A percentile compares a stretch with the other conserved stretches of the same genome.
Conservation (phyloP, 2,888 invertebrate species). For the Apantesis nais region DNA sequence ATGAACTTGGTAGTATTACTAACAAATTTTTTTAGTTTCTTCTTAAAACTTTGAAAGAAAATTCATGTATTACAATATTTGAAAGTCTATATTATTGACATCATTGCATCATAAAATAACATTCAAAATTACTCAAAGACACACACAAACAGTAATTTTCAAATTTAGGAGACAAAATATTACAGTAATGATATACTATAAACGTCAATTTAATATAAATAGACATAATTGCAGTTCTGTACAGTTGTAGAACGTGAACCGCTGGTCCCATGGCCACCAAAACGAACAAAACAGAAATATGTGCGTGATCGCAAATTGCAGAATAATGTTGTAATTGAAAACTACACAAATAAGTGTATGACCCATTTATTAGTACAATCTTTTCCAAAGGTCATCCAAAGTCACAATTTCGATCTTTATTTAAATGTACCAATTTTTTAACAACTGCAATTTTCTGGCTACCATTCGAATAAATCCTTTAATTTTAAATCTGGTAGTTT, state of each 20-base stretch:
- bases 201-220: slow-evolving; percentile 33
- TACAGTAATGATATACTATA: slow-evolving; percentile 7
- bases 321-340: slow-evolving; percentile 57
- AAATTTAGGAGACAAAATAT: slow-evolving; percentile 9
- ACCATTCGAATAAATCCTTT: background rate
- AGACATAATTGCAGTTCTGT: slow-evolving; percentile 30
- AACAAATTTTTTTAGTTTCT: background rate
- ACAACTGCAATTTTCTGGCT: slow-evolving; percentile 3
- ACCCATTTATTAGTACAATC: slow-evolving; percentile 38
- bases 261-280: slow-evolving; percentile 46
- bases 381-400: slow-evolving; percentile 26
- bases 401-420: slow-evolving; percentile 28
- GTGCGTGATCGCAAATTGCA: slow-evolving; percentile 50
- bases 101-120: background rate
- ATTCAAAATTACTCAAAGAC: background rate
- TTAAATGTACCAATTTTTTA: slow-evolving; percentile 17
- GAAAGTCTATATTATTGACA: background rate
- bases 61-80: too few relatives aligned
- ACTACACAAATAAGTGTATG: slow-evolving; percentile 47
- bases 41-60: background rate
- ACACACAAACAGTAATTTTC: background rate
- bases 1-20: background rate
- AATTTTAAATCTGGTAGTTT: background rate
- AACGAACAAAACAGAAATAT: slow-evolving; percentile 47
- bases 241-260: slow-evolving; percentile 26